phyloP scores from a whole-genome alignment of 2,888 invertebrate species.

The Stenoptilia bipunctidactyla region DNA sequence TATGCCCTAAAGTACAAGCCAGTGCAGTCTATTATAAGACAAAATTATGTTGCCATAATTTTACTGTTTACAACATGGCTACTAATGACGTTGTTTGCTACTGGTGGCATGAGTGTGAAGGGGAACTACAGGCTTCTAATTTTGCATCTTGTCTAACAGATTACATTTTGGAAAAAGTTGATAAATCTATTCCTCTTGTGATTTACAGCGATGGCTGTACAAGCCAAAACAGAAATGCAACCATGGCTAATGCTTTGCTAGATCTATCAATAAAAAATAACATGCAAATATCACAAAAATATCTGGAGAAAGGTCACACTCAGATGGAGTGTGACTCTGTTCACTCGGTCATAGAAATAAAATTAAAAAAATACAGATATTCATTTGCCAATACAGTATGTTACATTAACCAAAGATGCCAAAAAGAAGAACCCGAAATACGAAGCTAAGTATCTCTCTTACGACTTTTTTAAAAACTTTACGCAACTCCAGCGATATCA shows the following conservation, averaged over 20 bases:
- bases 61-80: slow-evolving; percentile 9
- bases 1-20: slow-evolving; percentile 13
- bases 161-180: slow-evolving; percentile 5
- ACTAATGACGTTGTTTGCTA: slow-evolving; percentile 10
- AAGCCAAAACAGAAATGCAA: slow-evolving; percentile 10
- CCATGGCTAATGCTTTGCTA: slow-evolving; percentile 10
- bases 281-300: slow-evolving; percentile 9
- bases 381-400: no score
- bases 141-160: slow-evolving; percentile 9
- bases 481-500: background rate
- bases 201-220: slow-evolving; percentile 9
- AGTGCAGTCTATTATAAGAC: slow-evolving; percentile 4
- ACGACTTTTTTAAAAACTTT: background rate
- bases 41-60: slow-evolving; percentile 9
- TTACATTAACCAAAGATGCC: no score
- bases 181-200: slow-evolving; percentile 1
- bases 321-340: slow-evolving; percentile 12
- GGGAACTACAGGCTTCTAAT: slow-evolving; percentile 7
- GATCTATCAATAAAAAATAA: slow-evolving; percentile 8
- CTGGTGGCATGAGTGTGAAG: slow-evolving; percentile 10
- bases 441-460: no score
- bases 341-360: slow-evolving; percentile 8
- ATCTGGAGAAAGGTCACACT: slow-evolving; percentile 11
- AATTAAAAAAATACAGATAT: slow-evolving; percentile 5
- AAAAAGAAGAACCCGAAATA: no score